These are phyloP conservation scores for Hirtodrosophila confusa DNA, from an alignment of 2,888 invertebrate genomes.

Conservation along the genomic window DNA sequence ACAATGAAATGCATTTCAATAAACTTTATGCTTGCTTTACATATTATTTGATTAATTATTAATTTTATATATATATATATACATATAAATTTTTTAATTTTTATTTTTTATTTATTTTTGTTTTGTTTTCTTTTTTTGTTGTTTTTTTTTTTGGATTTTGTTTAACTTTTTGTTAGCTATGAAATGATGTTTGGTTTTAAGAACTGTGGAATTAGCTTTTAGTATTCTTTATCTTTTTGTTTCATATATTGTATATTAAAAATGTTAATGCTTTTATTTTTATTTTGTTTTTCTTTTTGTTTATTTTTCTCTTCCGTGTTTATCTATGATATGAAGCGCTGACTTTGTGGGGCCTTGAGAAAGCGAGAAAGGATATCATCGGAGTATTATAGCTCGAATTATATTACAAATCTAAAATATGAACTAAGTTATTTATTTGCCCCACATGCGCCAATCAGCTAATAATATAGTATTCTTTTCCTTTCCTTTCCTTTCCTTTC, in stretches of 20 bases:
- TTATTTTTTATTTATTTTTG: conserved; percentile 26
- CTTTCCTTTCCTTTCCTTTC: too few species aligned
- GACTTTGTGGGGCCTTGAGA: conserved; percentile 20
- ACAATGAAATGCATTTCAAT: conserved; percentile 50
- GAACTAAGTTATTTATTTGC: too few species aligned
- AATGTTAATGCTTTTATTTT: conserved; percentile 26
- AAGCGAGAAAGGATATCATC: not conserved
- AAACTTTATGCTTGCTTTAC: conserved; percentile 17
- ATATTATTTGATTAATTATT: too few species aligned
- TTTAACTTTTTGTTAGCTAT: conserved; percentile 53
- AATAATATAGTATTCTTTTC: too few species aligned
- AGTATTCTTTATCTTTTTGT: conserved; percentile 15
- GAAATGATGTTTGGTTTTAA: conserved; percentile 35
- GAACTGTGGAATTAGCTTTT: conserved; percentile 35
- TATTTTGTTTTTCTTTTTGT: conserved; percentile 25
- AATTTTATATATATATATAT: conserved; percentile 19
- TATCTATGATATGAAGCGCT: conserved; percentile 65
- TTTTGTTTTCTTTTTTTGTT: conserved; percentile 17
- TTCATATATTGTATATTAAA: conserved; percentile 47
- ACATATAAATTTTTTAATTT: conserved; percentile 5
- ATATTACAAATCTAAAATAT: conserved; percentile 23
- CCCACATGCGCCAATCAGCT: too few species aligned
- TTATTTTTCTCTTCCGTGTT: conserved; percentile 27
- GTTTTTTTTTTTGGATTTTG: conserved; percentile 25
- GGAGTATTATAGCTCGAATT: conserved; percentile 3